Conservation (phyloP, 92 coral and sea anemone species). For the Heteractis magnifica region DNA sequence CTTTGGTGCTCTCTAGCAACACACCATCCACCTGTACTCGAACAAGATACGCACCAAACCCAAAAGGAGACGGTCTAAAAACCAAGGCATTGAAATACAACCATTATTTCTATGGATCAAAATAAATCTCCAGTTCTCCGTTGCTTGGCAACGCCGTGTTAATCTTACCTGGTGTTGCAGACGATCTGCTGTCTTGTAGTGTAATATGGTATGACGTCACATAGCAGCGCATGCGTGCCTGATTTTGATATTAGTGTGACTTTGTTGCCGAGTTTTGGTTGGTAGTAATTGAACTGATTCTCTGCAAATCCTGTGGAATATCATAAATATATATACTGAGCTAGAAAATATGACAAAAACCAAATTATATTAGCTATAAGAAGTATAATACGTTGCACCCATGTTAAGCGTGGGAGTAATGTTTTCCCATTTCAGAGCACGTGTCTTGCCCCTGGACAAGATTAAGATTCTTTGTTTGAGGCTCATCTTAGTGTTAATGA, state of each 20-base stretch:
- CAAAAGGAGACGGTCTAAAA: conserved; percentile 56
- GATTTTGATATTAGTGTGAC: conserved; percentile 61
- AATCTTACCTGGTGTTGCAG: conserved; percentile 67
- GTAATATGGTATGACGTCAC: conserved; percentile 76
- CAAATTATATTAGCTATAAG: too few relatives aligned
- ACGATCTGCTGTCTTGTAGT: conserved; percentile 64
- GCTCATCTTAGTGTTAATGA: too few relatives aligned
- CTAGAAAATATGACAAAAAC: not conserved
- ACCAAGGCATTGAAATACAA: not conserved
- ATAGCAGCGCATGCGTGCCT: conserved; percentile 61
- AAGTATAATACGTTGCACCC: too few relatives aligned
- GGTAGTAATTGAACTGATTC: conserved; percentile 66
- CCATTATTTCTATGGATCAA: not conserved
- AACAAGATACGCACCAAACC: conserved; percentile 53
- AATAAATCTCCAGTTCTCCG: not conserved
- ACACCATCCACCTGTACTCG: conserved; percentile 72
- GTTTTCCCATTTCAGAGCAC: too few relatives aligned
- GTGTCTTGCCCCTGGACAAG: too few relatives aligned
- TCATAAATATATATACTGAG: not conserved
- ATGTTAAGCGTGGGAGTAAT: too few relatives aligned
- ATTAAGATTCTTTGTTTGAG: too few relatives aligned
- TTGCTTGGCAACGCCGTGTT: not conserved
- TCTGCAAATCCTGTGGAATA: conserved; percentile 61
- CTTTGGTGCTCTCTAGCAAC: conserved; percentile 48
- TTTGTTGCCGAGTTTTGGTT: conserved; percentile 67